Evolutionary conservation across 2,113 vertebrate species (phyloP), one percentile per base, ranked within the genome.

Genomic region (Gasterosteus aculeatus): DNA sequence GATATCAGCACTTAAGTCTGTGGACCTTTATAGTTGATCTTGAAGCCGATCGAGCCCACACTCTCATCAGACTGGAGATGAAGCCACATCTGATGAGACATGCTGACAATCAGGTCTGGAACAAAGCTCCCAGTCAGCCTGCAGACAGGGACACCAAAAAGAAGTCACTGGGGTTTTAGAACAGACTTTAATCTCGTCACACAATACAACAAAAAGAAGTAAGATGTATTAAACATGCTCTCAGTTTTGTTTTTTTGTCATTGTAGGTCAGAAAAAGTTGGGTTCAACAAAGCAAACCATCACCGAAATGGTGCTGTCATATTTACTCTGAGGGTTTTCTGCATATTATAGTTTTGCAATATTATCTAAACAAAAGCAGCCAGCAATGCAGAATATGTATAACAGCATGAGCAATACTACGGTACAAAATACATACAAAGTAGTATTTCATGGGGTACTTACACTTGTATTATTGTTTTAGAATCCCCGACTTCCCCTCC

Each of bases 51-150:
- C 2, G 97, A 99, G 72, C 98, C 98, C 76, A 98, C 97, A 10
- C 97, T 99, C 92, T 99, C 98, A 89, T 99, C 98, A 0, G 98
- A 98, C 90, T 98, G 97, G 68, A 99, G 95, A 77, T 99, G 97
- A 61, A 99, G 90, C 98, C 98, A 99, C 97, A 99, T 99, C 90
- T 98, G 98, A 92, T 93, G 96, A 79, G 94, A 97, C 95, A 98
- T 96, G 94, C 98, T 99, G 80, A 99, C 98, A 88, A 98, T 98
- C 87, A 99, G 91, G 89, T 99, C 98, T 53, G 98, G 98, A 56
- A 98, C 97, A 91, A 98, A 98, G 89, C 97, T 99, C 66, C 98
- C 98, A 0, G 97, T 98, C 90, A 99, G 94, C 78, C 97, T 99
- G 87, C 4, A 81, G 56, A 85, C 15, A 57, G n/a, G 29, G 35